Base-by-base conservation (phyloP, 2,113 vertebrate species). In the Scalopus aquaticus region DNA sequence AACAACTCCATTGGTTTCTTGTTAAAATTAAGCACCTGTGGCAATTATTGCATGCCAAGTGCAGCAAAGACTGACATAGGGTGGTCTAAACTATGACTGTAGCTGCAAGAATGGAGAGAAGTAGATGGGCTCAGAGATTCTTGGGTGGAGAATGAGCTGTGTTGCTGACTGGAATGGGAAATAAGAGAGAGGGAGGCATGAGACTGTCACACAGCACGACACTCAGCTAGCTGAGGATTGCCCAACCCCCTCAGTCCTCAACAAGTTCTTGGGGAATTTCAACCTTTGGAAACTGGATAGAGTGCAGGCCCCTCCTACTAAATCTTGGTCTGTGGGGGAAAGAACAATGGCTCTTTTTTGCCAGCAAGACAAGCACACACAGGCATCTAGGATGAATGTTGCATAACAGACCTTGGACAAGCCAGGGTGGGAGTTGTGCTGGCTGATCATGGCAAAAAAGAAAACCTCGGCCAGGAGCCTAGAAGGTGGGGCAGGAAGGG, bases 401-500 rank as follows among this genome's bases (percentile, higher is more conserved):
- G 56, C 22, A 77, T 51, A 82, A 42, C 0, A 58, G 77, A 15
- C 17, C 4, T 0, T 24, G 19, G 15, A 26, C 64, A 28, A 2
- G 30, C 32, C 13, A 35, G 10, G 42, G n/a, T 6, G 26, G 65
- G 19, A 28, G 16, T 6, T 58, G 24, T 13, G 6, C 26, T 9
- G 2, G 67, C 78, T 69, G 44, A 49, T 54, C 16, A 5, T 6
- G 26, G 46, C 51, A 58, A n/a, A 46, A 60, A 64, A 10, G 46
- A 32, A 62, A 64, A n/a, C 46, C 15, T 64, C 1, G 1, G 35
- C 35, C 60, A 19, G 58, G 54, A 44, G 56, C 60, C 83, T n/a
- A 30, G 28, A 20, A n/a, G 42, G 20, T 6, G 1, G 42, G 0
- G 35, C 0, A 4, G 44, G 37, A 15, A 2, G 1, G 12, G 1